Evolutionary conservation across 2,888 invertebrate genomes (phyloP), one percentile per base, ranked within the genome.

Genomic region (Drosophila affinis): DNA sequence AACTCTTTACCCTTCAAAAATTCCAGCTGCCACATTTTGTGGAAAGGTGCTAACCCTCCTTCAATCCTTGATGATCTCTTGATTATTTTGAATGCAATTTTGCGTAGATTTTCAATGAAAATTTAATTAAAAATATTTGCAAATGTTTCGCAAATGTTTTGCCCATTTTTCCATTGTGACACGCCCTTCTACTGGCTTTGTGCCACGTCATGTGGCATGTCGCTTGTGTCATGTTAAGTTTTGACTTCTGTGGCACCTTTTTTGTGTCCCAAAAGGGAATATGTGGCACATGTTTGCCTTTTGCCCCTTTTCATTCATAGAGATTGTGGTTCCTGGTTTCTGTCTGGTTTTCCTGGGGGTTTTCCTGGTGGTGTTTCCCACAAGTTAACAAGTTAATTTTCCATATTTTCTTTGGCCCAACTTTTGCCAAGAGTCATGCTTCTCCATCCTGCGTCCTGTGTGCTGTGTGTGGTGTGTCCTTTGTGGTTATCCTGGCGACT

Each of bases 361-460:
- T 39, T 29, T 24, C 10, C 32, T 34, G 34, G 12, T 1, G 34
- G 12, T 12, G n/a, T 29, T 24, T 0, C 24, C 24, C n/a, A 39
- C 71, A 56, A 89, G 89, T 76, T 76, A 86, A 89, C 86, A 86
- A 86, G 85, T 86, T 86, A 89, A 89, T 86, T 86, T 86, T 82
- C 80, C 88, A 84, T 84, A 84, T 86, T 86, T 86, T 86, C 85
- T 86, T 86, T 89, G 69, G 61, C 32, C 72, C 87, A 86, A 83
- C 84, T 88, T 87, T 81, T 52, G 53, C 12, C 12, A 34, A 34
- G 34, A 34, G 34, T 34, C 34, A 12, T 12, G 65, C 49, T 49
- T 3, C 21, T 21, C 21, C 21, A 21, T 39, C 3, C 73, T 76
- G 81, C 84, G 75, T 73, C 77, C 73, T 74, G 81, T 65, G 79